phyloP scores from a whole-genome alignment of 2,888 invertebrate species.

The Laothoe populi region DNA sequence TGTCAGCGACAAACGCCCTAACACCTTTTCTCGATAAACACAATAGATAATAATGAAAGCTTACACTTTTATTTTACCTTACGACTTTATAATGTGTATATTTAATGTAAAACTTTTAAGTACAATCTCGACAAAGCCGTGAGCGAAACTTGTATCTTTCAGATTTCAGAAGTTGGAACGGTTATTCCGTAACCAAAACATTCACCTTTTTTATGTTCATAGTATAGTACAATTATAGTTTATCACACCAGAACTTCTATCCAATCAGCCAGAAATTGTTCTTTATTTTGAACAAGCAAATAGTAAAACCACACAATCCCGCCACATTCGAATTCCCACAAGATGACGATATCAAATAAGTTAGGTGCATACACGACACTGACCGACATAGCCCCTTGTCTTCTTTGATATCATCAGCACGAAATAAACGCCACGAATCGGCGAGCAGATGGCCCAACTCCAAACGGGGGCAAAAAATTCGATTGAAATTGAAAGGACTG shows the following conservation, averaged over 20 bases:
- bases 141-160: too few relatives aligned
- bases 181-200: too few relatives aligned
- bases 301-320: neutral
- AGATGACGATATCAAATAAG: slow-evolving; percentile 13
- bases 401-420: slow-evolving; percentile 34
- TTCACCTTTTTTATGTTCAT: too few relatives aligned
- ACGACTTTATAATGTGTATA: neutral
- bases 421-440: slow-evolving; percentile 32
- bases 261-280: neutral
- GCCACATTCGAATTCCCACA: neutral
- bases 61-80: neutral
- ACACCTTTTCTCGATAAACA: neutral
- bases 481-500: slow-evolving; percentile 37
- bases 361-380: slow-evolving; percentile 40
- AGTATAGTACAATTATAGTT: too few relatives aligned
- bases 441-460: slow-evolving; percentile 37
- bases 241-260: neutral
- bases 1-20: neutral
- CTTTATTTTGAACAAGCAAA: neutral
- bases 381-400: slow-evolving; percentile 33
- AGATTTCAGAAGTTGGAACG: too few relatives aligned
- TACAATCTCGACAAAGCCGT: too few relatives aligned
- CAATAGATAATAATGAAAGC: neutral
- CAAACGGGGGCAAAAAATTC: slow-evolving; percentile 33
- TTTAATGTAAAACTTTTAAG: too few relatives aligned